Evolutionary conservation across 2,113 vertebrate species (phyloP), one percentile per base, ranked within the genome.

Genomic region (Notothenia coriiceps): DNA sequence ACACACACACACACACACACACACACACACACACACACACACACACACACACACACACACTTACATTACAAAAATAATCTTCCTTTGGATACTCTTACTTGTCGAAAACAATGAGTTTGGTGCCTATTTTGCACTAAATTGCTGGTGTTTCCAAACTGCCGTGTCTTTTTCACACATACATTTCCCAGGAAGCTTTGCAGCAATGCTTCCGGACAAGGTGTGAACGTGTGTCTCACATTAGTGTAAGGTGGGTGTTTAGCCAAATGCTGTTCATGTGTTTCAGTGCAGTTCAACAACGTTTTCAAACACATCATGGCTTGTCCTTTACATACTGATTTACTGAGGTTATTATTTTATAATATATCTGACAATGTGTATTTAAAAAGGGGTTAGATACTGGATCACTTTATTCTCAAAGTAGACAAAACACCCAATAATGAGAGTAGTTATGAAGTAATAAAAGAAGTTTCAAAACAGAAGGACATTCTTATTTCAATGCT

Each of bases 241-340:
- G 76, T 47, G 35, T 44, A 52, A 67, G 13, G 57, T 52, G 25
- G 33, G 40, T 3, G 51, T 75, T 40, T 44, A 13, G 22, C 54
- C 70, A 73, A 67, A 76, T 66, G 62, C n/a, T 15, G 69, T 62
- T 43, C 74, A 64, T 1, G 12, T 56, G 33, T 50, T 74, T 64
- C 66, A 67, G 20, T 33, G 20, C 50, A 15, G 7, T 3, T 56
- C 17, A 57, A 67, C 66, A 17, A 70, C n/a, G 65, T 22, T 51
- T 54, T 51, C 29, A 35, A 55, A 72, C 44, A 77, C 75, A 74
- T 50, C 70, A 51, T 46, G 33, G 50, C 65, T 59, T 52, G 52
- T 46, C 77, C 20, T 33, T 65, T 25, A 71, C 70, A 69, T 64
- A 59, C 51, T 79, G 70, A 69, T 1, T 6, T 64, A 59, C 51